Conservation (phyloP, 2,113 vertebrate species). For the Leptobrachium leishanense region DNA sequence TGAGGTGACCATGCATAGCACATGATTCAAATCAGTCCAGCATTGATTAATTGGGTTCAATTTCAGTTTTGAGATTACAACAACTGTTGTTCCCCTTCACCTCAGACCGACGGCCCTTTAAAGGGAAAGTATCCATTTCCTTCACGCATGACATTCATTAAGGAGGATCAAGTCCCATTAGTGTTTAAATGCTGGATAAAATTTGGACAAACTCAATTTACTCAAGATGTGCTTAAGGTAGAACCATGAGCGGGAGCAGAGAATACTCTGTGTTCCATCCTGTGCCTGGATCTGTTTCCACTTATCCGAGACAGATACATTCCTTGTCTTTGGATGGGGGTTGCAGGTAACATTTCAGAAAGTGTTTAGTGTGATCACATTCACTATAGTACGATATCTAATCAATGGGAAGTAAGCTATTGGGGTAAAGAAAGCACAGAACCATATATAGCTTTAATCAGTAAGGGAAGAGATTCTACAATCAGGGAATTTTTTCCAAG, state of each 20-base stretch:
- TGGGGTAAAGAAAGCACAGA: too few relatives aligned
- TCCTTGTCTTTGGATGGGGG: slow-evolving; percentile 16
- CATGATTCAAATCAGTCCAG: slow-evolving; percentile 78
- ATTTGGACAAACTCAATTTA: slow-evolving; percentile 76
- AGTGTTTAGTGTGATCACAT: not conserved
- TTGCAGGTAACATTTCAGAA: not conserved
- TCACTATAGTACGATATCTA: not conserved
- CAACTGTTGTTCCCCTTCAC: slow-evolving; percentile 77
- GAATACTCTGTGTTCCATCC: slow-evolving; percentile 53
- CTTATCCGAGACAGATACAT: not conserved
- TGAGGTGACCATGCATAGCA: slow-evolving; percentile 77
- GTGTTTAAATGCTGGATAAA: slow-evolving; percentile 66
- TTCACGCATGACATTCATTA: slow-evolving; percentile 62
- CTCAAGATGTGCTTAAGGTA: slow-evolving; percentile 65
- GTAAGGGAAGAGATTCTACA: too few relatives aligned
- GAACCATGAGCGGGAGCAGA: slow-evolving; percentile 60
- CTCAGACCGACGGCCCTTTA: slow-evolving; percentile 68
- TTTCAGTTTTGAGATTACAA: slow-evolving; percentile 74
- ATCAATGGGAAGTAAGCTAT: not conserved
- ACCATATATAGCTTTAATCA: too few relatives aligned
- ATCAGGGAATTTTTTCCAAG: too few relatives aligned
- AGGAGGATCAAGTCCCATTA: slow-evolving; percentile 67
- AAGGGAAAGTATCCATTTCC: slow-evolving; percentile 70
- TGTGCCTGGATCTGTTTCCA: slow-evolving; percentile 4
- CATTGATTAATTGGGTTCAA: slow-evolving; percentile 80